Base-by-base conservation (phyloP, 2,888 invertebrate species). In the Chrysolina oricalcia region DNA sequence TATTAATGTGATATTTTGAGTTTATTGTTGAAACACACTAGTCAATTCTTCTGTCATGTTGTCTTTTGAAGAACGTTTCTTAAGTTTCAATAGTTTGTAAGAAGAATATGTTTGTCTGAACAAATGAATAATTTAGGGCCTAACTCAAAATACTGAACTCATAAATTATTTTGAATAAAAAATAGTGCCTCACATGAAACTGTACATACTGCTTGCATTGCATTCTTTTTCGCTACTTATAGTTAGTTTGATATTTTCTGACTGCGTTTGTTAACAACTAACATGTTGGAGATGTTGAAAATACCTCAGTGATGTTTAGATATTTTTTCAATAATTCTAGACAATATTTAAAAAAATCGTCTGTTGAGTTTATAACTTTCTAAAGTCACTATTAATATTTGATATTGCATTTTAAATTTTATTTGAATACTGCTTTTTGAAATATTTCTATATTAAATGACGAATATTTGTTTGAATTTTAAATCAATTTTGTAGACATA, bases 151-250 rank as follows among this genome's bases (percentile, higher is more conserved):
- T 21, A 53, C 19, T 53, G 53, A 53, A 48, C n/a, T 48, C 9
- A 48, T 48, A 10, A 21, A 53, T 67, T 50, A 50, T 68, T 53
- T 53, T 40, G n/a, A 11, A 35, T 35, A 53, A 67, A 48, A 56
- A 56, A 50, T 66, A 40, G 68, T 68, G 68, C 68, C 68, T 68
- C 68, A 53, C 53, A 40, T 13, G 40, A 35, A 53, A 35, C 35
- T 68, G 53, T 68, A 67, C 15, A 66, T 67, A 53, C 4, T 68
- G 53, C 53, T 48, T 48, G 68, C 53, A 56, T 68, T 35, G n/a
- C n/a, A 59, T 59, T 59, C 10, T 15, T 59, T 35, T 59, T 13
- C 35, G n/a, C 15, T n/a, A 59, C 35, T 59, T 6, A 27, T 27
- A n/a, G 59, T 27, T 0, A 27, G 21, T 53, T 11, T 53, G 11